phyloP scores from a whole-genome alignment of 1,140 invertebrate species.

The Leptonema lineaticorne region DNA sequence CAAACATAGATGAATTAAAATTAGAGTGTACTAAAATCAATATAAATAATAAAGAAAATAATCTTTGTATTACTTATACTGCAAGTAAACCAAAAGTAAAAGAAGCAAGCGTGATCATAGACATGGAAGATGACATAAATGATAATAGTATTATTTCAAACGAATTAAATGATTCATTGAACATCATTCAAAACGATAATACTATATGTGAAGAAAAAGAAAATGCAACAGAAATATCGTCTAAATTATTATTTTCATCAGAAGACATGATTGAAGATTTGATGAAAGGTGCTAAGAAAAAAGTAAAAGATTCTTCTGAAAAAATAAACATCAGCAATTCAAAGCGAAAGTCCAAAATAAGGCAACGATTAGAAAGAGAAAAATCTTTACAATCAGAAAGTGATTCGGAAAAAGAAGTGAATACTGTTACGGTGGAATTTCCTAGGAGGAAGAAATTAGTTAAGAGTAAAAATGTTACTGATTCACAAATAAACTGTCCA shows the following conservation, averaged over 20 bases:
- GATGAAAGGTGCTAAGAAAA: slow-evolving; percentile 34
- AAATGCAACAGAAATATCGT: not conserved
- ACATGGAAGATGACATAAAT: not conserved
- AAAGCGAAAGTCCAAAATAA: slow-evolving; percentile 50
- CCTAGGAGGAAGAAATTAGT: slow-evolving; percentile 50
- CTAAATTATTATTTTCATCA: not conserved
- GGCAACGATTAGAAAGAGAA: slow-evolving; percentile 54
- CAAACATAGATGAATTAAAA: slow-evolving; percentile 30
- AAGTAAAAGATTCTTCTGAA: slow-evolving; percentile 30
- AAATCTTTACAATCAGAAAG: slow-evolving; percentile 56
- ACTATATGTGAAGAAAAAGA: slow-evolving; percentile 6
- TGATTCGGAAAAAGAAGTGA: slow-evolving; percentile 53
- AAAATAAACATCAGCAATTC: slow-evolving; percentile 21
- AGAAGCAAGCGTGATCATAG: not conserved
- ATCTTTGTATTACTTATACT: slow-evolving; percentile 35
- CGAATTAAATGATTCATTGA: not conserved
- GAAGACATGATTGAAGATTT: slow-evolving; percentile 24
- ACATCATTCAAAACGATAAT: not conserved
- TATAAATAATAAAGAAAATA: slow-evolving; percentile 31
- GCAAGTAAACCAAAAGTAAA: slow-evolving; percentile 30
- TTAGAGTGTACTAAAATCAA: slow-evolving; percentile 32
- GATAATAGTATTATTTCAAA: not conserved
- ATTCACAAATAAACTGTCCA: slow-evolving; percentile 44
- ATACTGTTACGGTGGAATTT: slow-evolving; percentile 56
- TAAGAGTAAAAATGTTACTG: slow-evolving; percentile 48